Evolutionary conservation across 1,140 invertebrate genomes (phyloP), one percentile per base, ranked within the genome.

Genomic region (Drosophila kohkoa): DNA sequence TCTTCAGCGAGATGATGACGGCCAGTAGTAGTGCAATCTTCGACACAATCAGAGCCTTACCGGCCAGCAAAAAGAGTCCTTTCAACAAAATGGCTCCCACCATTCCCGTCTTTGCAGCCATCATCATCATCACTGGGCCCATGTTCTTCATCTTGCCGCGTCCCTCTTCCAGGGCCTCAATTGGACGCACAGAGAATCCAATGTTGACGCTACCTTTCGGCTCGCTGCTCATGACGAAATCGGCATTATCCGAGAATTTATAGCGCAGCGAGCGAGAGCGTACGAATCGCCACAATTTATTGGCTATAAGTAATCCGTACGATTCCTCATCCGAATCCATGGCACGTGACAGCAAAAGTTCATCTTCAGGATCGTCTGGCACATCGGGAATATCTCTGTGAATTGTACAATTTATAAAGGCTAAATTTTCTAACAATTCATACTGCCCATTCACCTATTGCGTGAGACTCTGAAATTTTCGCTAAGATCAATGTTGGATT

Each of bases 11-110:
- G 63, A 97, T 96, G 63, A 97, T 95, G 28, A 95, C 95, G 1
- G 96, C 96, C 8, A 97, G 88, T 0, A 97, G 93, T 3, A 97
- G 94, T 1, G 96, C 96, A 45, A 97, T 95, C 94, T 97, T 97
- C 55, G 96, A 96, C 5, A 97, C 95, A 1, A 97, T 94, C 0
- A 97, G 93, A 28, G 96, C 96, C 93, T 97, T 97, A 77, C 96
- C 96, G 3, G 97, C 96, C 30, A 97, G 94, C 3, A 97, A 92
- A n/a, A 96, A 95, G 1, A 97, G 93, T 6, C 95, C 96, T 80
- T 97, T 97, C 90, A 97, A 96, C 1, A 96, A 95, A 10, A 97
- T 81, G 41, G 96, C 96, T 32, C 96, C 96, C 6, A 97, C 94
- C 51, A 97, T 93, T 82, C 96, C 96, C 20, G 96, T 94, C 90